phyloP scores from a whole-genome alignment of 2,797 vertebrate species.

The Cossypha polioptera region DNA sequence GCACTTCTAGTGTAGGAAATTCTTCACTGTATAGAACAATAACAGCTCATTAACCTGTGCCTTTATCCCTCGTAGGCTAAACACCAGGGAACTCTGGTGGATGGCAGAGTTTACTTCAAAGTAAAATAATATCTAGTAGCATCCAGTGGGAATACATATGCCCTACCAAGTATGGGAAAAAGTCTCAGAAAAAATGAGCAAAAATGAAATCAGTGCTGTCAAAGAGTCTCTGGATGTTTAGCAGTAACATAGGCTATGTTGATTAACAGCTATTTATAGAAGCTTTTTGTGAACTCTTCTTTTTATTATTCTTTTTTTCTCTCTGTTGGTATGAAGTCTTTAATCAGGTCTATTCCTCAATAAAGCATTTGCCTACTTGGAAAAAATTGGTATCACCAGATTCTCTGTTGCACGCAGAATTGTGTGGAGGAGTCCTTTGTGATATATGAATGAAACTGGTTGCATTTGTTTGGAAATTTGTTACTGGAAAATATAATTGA shows the following conservation, averaged over 20 bases:
- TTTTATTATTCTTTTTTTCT: background rate
- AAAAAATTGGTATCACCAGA: background rate
- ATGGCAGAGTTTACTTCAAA: conserved; percentile 18
- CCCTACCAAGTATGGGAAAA: background rate
- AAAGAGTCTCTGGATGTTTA: conserved; percentile 11
- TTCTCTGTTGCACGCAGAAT: background rate
- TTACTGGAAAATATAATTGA: background rate
- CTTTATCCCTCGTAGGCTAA: background rate
- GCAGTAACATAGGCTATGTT: background rate
- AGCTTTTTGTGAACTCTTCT: background rate
- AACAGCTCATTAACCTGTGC: conserved; percentile 2
- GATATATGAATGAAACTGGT: background rate
- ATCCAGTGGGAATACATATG: background rate
- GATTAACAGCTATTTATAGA: conserved; percentile 21
- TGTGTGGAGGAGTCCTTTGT: background rate
- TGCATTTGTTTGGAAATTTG: background rate
- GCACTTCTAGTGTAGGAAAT: background rate
- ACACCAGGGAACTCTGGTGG: background rate
- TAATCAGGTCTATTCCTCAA: background rate
- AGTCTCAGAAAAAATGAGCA: background rate
- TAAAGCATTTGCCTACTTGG: background rate
- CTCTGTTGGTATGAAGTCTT: background rate
- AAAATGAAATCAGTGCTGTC: background rate
- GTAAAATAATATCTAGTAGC: background rate
- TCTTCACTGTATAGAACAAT: background rate